Evolutionary conservation across 2,888 invertebrate genomes (phyloP).

Genomic region (Idaea biselata): DNA sequence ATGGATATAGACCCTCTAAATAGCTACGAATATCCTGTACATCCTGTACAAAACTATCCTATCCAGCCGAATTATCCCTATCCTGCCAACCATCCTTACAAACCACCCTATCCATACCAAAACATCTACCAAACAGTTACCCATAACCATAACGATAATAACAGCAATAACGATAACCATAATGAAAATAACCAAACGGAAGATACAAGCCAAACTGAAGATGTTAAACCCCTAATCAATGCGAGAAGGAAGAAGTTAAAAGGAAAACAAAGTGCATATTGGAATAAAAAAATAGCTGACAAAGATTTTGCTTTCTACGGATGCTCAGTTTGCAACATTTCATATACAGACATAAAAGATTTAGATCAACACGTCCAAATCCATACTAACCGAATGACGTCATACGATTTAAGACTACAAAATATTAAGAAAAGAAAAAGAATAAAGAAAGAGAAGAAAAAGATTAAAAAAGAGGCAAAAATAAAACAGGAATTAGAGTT

Average conservation of each 20-base stretch:
- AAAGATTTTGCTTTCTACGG: slow-evolving; percentile 64
- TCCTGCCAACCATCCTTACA: slow-evolving; percentile 8
- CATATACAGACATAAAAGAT: slow-evolving; percentile 47
- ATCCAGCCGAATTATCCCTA: slow-evolving; percentile 13
- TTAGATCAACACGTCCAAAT: slow-evolving; percentile 61
- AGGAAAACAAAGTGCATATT: slow-evolving; percentile 52
- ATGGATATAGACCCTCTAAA: slow-evolving; percentile 59
- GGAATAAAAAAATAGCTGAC: slow-evolving; percentile 63
- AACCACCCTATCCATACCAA: slow-evolving; percentile 28
- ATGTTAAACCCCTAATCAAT: slow-evolving; percentile 5
- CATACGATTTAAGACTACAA: slow-evolving; percentile 61
- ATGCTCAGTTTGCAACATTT: slow-evolving; percentile 64
- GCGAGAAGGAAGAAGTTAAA: slow-evolving; percentile 17
- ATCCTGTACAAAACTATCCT: slow-evolving; percentile 33
- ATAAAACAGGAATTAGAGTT: slow-evolving; percentile 39
- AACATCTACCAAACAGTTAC: slow-evolving; percentile 28
- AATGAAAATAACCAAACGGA: background rate
- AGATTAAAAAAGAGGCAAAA: slow-evolving; percentile 44
- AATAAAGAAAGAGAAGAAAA: slow-evolving; percentile 56
- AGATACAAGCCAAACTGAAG: slow-evolving; percentile 6
- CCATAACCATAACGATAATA: slow-evolving; percentile 14
- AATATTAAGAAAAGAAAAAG: slow-evolving; percentile 58
- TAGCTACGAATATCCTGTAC: slow-evolving; percentile 44
- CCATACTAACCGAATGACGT: slow-evolving; percentile 65
- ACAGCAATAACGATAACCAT: background rate